Conservation (phyloP, 1,140 invertebrate genomes). For the Sipha flava region DNA sequence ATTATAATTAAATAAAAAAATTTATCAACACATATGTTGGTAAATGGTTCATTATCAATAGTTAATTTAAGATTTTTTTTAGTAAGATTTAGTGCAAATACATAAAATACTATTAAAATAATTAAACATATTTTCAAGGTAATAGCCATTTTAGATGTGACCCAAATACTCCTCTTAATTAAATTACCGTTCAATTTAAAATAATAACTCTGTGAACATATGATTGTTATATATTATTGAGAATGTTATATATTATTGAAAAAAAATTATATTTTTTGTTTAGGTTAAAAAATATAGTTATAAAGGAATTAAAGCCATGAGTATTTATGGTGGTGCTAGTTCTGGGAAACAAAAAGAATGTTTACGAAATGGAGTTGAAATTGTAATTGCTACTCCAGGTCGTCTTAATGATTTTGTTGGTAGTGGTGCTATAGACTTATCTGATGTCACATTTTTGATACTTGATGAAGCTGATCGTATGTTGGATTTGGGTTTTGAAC, state of each 20-base stretch:
- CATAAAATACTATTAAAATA: not conserved
- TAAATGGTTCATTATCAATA: too few relatives aligned
- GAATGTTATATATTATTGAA: too few relatives aligned
- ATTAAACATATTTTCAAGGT: too few relatives aligned
- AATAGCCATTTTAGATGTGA: too few relatives aligned
- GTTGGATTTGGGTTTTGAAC: conserved; percentile 80
- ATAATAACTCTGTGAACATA: too few relatives aligned
- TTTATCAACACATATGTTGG: too few relatives aligned
- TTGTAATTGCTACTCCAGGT: conserved; percentile 84
- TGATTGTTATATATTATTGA: too few relatives aligned
- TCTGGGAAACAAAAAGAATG: conserved; percentile 63
- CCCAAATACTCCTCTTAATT: too few relatives aligned
- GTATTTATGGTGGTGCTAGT: conserved; percentile 77
- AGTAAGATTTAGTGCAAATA: too few relatives aligned
- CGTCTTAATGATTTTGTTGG: conserved; percentile 69
- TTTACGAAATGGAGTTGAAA: conserved; percentile 67
- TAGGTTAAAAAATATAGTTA: conserved; percentile 73
- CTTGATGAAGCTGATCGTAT: conserved; percentile 86
- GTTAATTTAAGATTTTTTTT: too few relatives aligned
- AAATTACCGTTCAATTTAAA: too few relatives aligned
- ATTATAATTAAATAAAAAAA: too few relatives aligned
- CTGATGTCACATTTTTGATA: conserved; percentile 71
- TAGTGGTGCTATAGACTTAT: conserved; percentile 42
- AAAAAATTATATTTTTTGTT: not conserved
- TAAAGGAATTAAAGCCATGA: conserved; percentile 58